Percentiles rank a stretch among this genome's conserved stretches.
These are phyloP conservation scores for Torymus tubicola DNA, from an alignment of 2,888 invertebrate genomes.

Conservation along the genomic window DNA sequence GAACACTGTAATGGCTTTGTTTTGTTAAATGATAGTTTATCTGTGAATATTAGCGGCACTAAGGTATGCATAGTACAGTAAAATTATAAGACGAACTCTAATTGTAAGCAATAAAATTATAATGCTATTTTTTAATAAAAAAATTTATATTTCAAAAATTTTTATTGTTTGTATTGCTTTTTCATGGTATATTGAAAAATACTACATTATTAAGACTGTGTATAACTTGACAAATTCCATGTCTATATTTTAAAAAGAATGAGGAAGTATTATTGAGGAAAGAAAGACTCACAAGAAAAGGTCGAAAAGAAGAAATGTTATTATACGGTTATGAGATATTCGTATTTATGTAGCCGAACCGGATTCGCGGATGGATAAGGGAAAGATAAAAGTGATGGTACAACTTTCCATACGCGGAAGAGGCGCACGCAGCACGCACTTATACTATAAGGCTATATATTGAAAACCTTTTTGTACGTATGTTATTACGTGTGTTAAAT, in stretches of 20 bases:
- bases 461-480: too few species aligned
- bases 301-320: background rate
- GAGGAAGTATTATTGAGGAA: too few species aligned
- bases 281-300: too few species aligned
- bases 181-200: too few species aligned
- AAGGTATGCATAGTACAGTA: background rate
- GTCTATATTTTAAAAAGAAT: too few species aligned
- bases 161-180: background rate
- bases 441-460: too few species aligned
- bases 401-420: constrained; percentile 3
- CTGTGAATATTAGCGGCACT: constrained; percentile 18
- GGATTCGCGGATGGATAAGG: constrained; percentile 21
- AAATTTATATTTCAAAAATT: constrained; percentile 3
- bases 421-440: background rate
- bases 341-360: background rate
- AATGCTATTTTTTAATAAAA: constrained; percentile 10
- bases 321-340: background rate
- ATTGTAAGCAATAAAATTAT: background rate
- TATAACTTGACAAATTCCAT: too few species aligned
- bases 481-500: too few species aligned
- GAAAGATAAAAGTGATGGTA: constrained; percentile 6
- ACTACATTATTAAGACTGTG: background rate
- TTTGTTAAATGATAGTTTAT: background rate
- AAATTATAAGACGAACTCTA: background rate
- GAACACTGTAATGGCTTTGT: background rate